A percentile compares a stretch with the other conserved stretches of the same genome.
These are phyloP conservation scores for Halocynthia roretzi DNA, from an alignment of 23 tunicate genomes.

Conservation along the genomic window DNA sequence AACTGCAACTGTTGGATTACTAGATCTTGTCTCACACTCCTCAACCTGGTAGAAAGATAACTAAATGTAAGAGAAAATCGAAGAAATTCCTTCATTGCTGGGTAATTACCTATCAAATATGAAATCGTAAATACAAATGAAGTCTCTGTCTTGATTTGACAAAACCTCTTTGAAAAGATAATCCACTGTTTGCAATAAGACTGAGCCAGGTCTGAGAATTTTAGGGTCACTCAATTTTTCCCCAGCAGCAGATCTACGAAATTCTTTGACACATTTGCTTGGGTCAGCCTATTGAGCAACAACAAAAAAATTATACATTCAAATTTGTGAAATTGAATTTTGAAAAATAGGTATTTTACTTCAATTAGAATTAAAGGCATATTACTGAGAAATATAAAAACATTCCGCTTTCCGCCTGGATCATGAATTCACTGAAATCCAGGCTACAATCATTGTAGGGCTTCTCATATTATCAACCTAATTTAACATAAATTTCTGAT, in stretches of 20 bases:
- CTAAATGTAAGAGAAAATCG: background rate
- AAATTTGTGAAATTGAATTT: too few relatives aligned
- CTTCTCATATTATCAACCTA: too few relatives aligned
- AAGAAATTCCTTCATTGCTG: background rate
- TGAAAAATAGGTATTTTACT: background rate
- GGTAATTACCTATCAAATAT: slow-evolving; percentile 71
- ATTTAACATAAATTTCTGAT: too few relatives aligned
- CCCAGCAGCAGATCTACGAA: slow-evolving; percentile 90
- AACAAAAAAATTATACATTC: background rate
- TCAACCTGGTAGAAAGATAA: slow-evolving; percentile 31
- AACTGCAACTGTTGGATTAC: slow-evolving; percentile 53
- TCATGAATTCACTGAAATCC: too few relatives aligned
- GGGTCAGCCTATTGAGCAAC: slow-evolving; percentile 8
- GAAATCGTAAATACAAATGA: slow-evolving; percentile 42
- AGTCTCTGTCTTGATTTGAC: slow-evolving; percentile 7
- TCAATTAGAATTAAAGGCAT: too few relatives aligned
- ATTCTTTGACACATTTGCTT: slow-evolving; percentile 60
- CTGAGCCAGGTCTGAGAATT: slow-evolving; percentile 42
- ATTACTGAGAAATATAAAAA: too few relatives aligned
- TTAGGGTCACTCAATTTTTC: slow-evolving; percentile 47
- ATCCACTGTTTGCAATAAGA: slow-evolving; percentile 52
- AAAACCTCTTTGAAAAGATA: slow-evolving; percentile 41
- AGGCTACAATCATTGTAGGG: too few relatives aligned
- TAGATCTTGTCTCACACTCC: slow-evolving; percentile 85
- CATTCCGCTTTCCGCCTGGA: too few relatives aligned